phyloP scores from a whole-genome alignment of 2,113 vertebrate genomes.

The Hippocampus guttulatus region DNA sequence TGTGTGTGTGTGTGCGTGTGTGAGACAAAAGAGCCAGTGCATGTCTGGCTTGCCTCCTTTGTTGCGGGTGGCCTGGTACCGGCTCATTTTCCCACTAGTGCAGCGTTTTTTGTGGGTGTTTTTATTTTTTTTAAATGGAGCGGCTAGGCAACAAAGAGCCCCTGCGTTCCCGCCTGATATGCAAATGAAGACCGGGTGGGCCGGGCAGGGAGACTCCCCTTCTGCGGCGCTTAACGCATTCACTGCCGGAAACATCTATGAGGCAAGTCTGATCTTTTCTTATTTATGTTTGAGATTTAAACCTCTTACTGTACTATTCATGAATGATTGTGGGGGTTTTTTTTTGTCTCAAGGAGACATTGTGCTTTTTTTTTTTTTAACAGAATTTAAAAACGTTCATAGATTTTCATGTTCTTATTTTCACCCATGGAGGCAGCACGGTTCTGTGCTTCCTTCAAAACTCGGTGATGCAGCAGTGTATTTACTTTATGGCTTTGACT shows the following conservation, averaged over 20 bases:
- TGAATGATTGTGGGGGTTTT: too few species aligned
- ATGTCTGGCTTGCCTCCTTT: constrained; percentile 39
- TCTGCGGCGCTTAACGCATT: constrained; percentile 58
- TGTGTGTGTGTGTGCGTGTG: constrained; percentile 18
- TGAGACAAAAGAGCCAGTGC: constrained; percentile 8
- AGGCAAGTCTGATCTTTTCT: background rate
- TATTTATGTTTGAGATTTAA: background rate
- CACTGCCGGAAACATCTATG: constrained; percentile 21
- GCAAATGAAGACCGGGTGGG: constrained; percentile 47
- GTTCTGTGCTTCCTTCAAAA: too few species aligned
- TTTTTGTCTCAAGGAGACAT: too few species aligned
- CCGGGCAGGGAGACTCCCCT: constrained; percentile 23
- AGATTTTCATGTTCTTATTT: too few species aligned
- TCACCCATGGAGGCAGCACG: too few species aligned
- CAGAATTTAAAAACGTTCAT: too few species aligned
- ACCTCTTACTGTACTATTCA: background rate
- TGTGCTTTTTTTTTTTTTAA: too few species aligned
- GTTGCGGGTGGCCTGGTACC: constrained; percentile 41
- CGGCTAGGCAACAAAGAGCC: constrained; percentile 56
- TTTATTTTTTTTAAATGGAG: constrained; percentile 31
- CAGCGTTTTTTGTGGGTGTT: constrained; percentile 58
- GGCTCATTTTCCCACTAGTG: constrained; percentile 68
- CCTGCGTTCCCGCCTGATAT: constrained; percentile 68
- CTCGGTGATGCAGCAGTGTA: too few species aligned
- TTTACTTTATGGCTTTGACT: too few species aligned